phyloP scores from a whole-genome alignment of 2,113 vertebrate genomes.

The Hyperoodon ampullatus region DNA sequence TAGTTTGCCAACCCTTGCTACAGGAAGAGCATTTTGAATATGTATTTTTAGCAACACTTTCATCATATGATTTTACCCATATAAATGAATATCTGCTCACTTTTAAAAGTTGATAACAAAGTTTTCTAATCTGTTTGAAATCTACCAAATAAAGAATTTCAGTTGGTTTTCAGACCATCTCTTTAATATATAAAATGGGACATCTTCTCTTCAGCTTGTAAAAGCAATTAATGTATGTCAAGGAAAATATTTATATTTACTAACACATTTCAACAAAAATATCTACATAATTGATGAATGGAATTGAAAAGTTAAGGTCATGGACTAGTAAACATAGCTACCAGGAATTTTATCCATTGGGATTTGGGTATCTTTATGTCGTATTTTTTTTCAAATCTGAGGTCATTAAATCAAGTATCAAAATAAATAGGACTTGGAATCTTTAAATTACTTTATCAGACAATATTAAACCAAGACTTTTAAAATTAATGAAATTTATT shows the following conservation, averaged over 20 bases:
- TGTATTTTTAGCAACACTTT: neutral
- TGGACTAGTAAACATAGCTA: neutral
- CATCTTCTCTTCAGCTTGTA: neutral
- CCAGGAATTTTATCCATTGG: neutral
- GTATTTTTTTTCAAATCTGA: neutral
- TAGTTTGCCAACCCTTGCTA: neutral
- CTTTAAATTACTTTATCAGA: constrained; percentile 33
- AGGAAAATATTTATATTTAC: neutral
- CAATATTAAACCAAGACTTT: constrained; percentile 38
- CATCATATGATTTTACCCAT: neutral
- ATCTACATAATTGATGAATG: neutral
- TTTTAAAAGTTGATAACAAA: neutral
- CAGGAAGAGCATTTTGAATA: neutral
- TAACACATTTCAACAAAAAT: constrained; percentile 19
- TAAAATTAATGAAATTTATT: constrained; percentile 14
- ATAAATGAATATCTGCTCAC: neutral
- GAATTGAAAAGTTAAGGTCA: neutral
- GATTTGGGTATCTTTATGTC: neutral
- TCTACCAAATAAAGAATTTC: neutral
- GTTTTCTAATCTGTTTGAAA: constrained; percentile 36
- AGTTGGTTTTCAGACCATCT: neutral
- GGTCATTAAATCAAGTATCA: neutral
- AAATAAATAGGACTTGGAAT: neutral
- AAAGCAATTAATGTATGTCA: neutral
- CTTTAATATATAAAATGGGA: neutral